phyloP scores from a whole-genome alignment of 2,113 vertebrate species.

The Gracilinanus agilis region DNA sequence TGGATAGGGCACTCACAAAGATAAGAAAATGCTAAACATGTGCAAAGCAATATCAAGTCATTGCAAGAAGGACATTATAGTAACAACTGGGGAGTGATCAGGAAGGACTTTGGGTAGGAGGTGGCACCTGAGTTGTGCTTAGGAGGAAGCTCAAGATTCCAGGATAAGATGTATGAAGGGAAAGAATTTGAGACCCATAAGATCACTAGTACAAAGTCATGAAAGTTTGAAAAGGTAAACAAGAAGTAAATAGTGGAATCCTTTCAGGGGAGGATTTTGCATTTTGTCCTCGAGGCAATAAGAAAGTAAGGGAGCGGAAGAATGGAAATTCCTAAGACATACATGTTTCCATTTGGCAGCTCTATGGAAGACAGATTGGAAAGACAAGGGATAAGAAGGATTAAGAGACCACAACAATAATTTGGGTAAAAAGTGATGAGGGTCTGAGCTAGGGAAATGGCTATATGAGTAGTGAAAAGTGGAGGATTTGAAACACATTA shows the following conservation, averaged over 20 bases:
- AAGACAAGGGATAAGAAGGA: background rate
- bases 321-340: too few species aligned
- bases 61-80: background rate
- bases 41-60: background rate
- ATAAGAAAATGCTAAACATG: background rate
- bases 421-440: background rate
- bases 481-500: background rate
- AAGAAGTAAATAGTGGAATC: background rate
- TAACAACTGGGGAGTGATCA: background rate
- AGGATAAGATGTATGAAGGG: too few species aligned
- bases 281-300: background rate
- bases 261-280: background rate
- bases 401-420: background rate
- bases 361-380: background rate
- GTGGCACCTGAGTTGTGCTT: background rate
- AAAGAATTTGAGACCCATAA: background rate
- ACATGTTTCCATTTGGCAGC: background rate
- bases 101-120: background rate
- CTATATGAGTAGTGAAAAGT: background rate
- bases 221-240: background rate
- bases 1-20: background rate
- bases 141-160: background rate
- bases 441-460: background rate
- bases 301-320: background rate
- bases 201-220: background rate